Conservation (phyloP, 2,888 invertebrate species). For the Saturnia japonica region DNA sequence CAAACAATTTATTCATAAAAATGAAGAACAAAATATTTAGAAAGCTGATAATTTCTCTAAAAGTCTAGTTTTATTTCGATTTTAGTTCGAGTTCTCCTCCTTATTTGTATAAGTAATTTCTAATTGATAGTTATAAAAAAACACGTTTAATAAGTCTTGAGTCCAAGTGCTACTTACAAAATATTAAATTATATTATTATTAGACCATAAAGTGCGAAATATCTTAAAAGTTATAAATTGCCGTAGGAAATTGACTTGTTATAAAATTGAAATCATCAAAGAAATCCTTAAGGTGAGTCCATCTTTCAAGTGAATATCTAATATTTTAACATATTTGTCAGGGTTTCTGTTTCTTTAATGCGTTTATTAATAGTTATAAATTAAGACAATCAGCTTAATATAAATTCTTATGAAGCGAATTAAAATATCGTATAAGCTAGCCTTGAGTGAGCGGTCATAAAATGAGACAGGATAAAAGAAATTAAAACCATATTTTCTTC, state of each 20-base stretch:
- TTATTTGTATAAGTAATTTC: too few relatives aligned
- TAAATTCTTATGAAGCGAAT: slow-evolving; percentile 9
- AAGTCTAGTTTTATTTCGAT: not conserved
- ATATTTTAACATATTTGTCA: not conserved
- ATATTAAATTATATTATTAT: too few relatives aligned
- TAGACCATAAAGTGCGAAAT: too few relatives aligned
- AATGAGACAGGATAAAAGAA: slow-evolving; percentile 29
- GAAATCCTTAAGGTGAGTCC: not conserved
- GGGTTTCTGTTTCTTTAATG: not conserved
- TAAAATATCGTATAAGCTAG: slow-evolving; percentile 14
- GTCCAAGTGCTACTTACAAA: too few relatives aligned
- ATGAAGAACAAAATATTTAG: not conserved
- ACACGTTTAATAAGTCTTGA: too few relatives aligned
- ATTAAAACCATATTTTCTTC: slow-evolving; percentile 38
- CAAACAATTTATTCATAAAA: not conserved
- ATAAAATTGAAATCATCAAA: not conserved
- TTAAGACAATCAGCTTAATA: not conserved
- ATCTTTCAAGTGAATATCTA: not conserved
- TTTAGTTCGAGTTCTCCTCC: too few relatives aligned
- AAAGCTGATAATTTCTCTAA: not conserved
- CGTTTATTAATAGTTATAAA: not conserved
- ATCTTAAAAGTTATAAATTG: too few relatives aligned
- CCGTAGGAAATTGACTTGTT: too few relatives aligned
- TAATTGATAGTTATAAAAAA: too few relatives aligned
- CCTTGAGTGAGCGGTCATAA: slow-evolving; percentile 18